These are phyloP conservation scores for Odontomachus brunneus DNA, from an alignment of 1,140 invertebrate genomes.

Conservation along the genomic window DNA sequence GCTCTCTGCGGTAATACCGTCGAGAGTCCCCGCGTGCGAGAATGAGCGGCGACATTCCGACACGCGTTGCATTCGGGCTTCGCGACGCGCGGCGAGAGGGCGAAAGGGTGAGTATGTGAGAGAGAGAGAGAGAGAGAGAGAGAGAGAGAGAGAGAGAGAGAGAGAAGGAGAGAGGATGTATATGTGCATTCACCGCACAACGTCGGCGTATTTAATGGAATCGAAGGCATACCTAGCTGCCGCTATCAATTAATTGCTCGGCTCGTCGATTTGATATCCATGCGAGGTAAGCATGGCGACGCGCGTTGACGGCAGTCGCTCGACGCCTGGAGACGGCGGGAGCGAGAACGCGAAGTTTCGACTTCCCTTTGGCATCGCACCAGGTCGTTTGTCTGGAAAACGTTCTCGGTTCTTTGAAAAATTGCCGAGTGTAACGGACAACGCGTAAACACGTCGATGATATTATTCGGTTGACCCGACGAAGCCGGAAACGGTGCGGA, in stretches of 20 bases:
- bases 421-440: constrained; percentile 45
- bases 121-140: too few relatives aligned
- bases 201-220: constrained; percentile 42
- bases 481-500: too few relatives aligned
- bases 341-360: constrained; percentile 34
- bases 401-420: constrained; percentile 47
- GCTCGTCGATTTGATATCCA: constrained; percentile 40
- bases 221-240: constrained; percentile 2
- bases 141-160: too few relatives aligned
- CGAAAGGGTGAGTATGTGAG: too few relatives aligned
- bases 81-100: background rate
- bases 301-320: constrained; percentile 1
- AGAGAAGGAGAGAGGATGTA: too few relatives aligned
- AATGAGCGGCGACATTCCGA: constrained; percentile 44
- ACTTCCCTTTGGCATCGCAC: constrained; percentile 46
- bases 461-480: constrained; percentile 40
- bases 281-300: constrained; percentile 2
- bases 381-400: constrained; percentile 51
- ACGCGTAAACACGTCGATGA: constrained; percentile 53
- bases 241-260: constrained; percentile 53
- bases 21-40: constrained; percentile 8
- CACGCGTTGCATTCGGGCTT: constrained; percentile 28
- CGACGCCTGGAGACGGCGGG: too few relatives aligned
- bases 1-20: constrained; percentile 18
- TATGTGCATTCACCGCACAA: background rate